These are phyloP conservation scores for Mionectes olivaceus DNA, from an alignment of 2,797 vertebrate genomes.

Conservation along the genomic window DNA sequence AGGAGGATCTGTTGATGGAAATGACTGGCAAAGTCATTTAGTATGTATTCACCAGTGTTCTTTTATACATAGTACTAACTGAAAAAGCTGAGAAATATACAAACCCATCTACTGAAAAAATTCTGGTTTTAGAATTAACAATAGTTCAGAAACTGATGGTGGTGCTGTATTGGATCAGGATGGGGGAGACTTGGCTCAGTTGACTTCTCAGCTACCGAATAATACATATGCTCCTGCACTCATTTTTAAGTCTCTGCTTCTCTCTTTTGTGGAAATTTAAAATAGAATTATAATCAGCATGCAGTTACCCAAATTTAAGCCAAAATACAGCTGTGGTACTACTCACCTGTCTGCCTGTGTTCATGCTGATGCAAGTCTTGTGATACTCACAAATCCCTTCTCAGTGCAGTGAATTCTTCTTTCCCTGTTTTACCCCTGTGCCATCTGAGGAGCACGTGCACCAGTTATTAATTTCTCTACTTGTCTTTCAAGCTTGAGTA, in stretches of 20 bases:
- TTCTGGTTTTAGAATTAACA: neutral
- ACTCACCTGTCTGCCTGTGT: neutral
- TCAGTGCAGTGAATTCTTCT: neutral
- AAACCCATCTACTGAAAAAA: neutral
- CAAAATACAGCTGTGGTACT: neutral
- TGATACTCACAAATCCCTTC: neutral
- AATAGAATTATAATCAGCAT: neutral
- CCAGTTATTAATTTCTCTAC: constrained; percentile 20
- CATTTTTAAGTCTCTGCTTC: neutral
- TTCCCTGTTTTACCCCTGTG: neutral
- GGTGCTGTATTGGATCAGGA: neutral
- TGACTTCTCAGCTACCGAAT: neutral
- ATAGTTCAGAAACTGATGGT: neutral
- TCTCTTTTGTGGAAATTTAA: neutral
- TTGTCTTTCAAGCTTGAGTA: constrained; percentile 59
- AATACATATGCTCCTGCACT: neutral
- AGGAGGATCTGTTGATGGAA: neutral
- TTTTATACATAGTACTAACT: neutral
- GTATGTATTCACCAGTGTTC: neutral
- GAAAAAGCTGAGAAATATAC: neutral
- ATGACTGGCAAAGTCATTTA: neutral
- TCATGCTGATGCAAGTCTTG: neutral
- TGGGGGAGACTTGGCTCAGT: neutral
- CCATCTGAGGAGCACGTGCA: neutral
- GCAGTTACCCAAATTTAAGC: neutral